These are phyloP conservation scores for Drosophila macrospina DNA, from an alignment of 2,888 invertebrate species.

Conservation along the genomic window DNA sequence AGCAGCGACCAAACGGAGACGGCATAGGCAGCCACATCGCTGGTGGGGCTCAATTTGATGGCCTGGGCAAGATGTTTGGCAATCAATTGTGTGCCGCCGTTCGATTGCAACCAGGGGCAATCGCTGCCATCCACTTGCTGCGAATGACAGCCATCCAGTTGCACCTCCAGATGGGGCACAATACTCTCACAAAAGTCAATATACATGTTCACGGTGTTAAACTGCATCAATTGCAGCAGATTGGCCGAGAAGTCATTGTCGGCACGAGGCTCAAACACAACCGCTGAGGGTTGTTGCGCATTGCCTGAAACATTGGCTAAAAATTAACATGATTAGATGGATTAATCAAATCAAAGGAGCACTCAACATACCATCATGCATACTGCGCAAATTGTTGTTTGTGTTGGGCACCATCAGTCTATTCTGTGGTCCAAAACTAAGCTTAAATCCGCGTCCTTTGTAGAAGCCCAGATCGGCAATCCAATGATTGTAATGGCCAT, in stretches of 20 bases:
- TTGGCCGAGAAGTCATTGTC: constrained; percentile 76
- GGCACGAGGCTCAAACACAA: constrained; percentile 74
- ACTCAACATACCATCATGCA: constrained; percentile 48
- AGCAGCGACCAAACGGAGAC: constrained; percentile 91
- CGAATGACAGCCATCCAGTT: constrained; percentile 87
- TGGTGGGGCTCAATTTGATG: constrained; percentile 81
- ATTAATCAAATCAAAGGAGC: too few species aligned
- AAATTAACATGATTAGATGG: too few species aligned
- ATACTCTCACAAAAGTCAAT: constrained; percentile 86
- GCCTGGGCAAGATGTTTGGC: constrained; percentile 87
- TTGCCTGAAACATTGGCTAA: constrained; percentile 5
- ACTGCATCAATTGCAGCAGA: constrained; percentile 78
- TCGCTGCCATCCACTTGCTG: constrained; percentile 86
- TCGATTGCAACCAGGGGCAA: constrained; percentile 82
- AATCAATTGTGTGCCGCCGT: constrained; percentile 85
- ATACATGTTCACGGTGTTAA: constrained; percentile 72
- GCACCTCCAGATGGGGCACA: constrained; percentile 88
- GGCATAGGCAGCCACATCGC: constrained; percentile 79
- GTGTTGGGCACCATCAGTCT: constrained; percentile 87
- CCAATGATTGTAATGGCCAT: constrained; percentile 82
- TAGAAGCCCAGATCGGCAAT: constrained; percentile 87
- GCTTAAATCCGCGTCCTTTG: constrained; percentile 89
- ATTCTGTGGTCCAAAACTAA: constrained; percentile 91
- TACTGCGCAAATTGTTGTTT: constrained; percentile 56
- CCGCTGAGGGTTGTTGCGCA: constrained; percentile 48